phyloP scores from a whole-genome alignment of 2,797 vertebrate genomes.

The Periophthalmus magnuspinnatus region DNA sequence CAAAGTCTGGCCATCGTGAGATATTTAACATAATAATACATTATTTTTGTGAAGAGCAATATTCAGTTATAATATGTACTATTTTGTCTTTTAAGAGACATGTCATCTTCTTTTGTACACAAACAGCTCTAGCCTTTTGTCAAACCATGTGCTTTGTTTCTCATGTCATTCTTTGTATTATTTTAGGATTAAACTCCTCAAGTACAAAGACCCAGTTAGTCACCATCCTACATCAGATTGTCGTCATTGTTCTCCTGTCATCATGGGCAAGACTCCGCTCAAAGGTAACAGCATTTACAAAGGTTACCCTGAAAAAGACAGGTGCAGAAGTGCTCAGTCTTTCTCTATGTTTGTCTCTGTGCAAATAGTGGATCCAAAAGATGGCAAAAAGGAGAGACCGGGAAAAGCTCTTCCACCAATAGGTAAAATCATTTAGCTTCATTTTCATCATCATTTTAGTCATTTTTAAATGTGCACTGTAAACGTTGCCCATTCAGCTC shows the following conservation, averaged over 20 bases:
- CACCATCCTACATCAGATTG: slow-evolving; percentile 52
- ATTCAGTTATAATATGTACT: not conserved
- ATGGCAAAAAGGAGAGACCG: slow-evolving; percentile 84
- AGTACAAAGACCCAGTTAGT: slow-evolving; percentile 18
- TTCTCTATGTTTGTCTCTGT: not conserved
- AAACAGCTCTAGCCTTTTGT: slow-evolving; percentile 8
- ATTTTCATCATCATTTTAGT: not conserved
- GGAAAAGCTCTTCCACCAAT: slow-evolving; percentile 75
- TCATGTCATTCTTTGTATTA: not conserved
- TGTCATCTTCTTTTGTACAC: slow-evolving; percentile 6
- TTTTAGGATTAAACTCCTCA: slow-evolving; percentile 35
- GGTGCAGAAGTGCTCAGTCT: not conserved
- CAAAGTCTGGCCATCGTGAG: too few species aligned
- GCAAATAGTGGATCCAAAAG: slow-evolving; percentile 83
- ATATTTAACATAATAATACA: too few species aligned
- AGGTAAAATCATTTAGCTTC: slow-evolving; percentile 36
- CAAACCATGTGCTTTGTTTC: not conserved
- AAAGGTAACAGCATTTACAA: slow-evolving; percentile 78
- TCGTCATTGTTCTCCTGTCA: slow-evolving; percentile 64
- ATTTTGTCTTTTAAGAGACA: too few species aligned
- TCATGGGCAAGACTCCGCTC: slow-evolving; percentile 83
- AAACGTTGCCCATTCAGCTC: not conserved
- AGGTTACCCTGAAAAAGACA: not conserved
- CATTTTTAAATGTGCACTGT: too few species aligned
- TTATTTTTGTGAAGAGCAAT: not conserved